Evolutionary conservation across 2,888 invertebrate species (phyloP).

Genomic region (Oscheius sp.): DNA sequence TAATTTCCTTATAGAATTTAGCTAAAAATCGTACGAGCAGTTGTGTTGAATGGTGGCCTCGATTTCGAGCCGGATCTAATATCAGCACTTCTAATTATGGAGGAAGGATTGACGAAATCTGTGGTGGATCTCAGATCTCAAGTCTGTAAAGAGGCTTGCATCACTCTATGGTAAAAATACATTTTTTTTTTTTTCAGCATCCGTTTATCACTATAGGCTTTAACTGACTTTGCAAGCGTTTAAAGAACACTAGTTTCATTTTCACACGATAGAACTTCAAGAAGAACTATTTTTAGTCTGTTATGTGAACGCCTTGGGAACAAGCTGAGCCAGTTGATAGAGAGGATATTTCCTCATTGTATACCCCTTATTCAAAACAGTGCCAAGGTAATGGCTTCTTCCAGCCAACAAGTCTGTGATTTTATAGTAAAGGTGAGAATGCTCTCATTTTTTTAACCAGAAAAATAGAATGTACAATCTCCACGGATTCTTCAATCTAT

Average conservation of each 20-base stretch:
- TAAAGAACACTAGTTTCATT: neutral
- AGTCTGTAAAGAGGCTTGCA: conserved; percentile 93
- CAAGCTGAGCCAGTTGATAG: conserved; percentile 86
- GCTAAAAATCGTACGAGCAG: conserved; percentile 34
- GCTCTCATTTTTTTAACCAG: conserved; percentile 74
- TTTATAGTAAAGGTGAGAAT: conserved; percentile 45
- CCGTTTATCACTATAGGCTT: too few relatives aligned
- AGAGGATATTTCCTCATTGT: conserved; percentile 83
- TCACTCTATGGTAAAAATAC: conserved; percentile 90
- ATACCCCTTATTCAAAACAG: conserved; percentile 92
- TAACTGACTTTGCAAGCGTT: too few relatives aligned
- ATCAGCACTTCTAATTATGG: conserved; percentile 79
- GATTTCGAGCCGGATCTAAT: conserved; percentile 33
- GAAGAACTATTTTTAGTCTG: conserved; percentile 72
- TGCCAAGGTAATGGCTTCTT: conserved; percentile 80
- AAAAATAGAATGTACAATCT: conserved; percentile 32
- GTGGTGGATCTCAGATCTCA: conserved; percentile 89
- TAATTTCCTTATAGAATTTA: neutral
- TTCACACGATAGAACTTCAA: too few relatives aligned
- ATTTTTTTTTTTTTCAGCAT: conserved; percentile 51
- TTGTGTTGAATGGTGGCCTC: conserved; percentile 30
- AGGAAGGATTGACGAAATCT: conserved; percentile 83
- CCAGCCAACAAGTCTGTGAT: conserved; percentile 26
- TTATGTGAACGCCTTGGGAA: conserved; percentile 84
- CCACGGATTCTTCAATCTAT: conserved; percentile 31